Evolutionary conservation across 1,140 invertebrate genomes (phyloP).

Genomic region (Triops cancriformis): DNA sequence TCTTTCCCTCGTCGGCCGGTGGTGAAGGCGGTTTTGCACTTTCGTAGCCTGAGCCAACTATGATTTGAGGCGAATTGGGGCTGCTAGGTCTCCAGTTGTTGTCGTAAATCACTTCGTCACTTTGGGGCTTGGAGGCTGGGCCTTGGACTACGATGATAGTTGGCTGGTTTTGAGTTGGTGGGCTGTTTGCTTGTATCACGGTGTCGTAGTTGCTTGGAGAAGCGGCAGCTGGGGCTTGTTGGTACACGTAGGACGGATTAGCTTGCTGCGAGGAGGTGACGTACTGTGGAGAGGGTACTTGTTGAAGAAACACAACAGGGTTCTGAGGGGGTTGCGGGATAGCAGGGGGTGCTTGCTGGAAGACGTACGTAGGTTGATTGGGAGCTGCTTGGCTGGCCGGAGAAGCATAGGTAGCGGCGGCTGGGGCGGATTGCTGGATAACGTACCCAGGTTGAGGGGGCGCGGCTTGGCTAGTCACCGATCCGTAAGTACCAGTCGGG

Average conservation of each 20-base stretch:
- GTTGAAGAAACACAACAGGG: constrained; percentile 7
- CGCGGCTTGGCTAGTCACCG: neutral
- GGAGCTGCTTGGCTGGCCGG: neutral
- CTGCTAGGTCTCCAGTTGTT: neutral
- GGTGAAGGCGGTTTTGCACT: neutral
- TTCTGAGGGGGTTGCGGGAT: neutral
- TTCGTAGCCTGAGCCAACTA: neutral
- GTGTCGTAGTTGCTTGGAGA: neutral
- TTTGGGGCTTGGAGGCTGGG: neutral
- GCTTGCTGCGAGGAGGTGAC: neutral
- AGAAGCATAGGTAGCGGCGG: neutral
- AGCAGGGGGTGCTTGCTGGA: constrained; percentile 1
- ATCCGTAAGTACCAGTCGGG: neutral
- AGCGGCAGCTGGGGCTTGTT: neutral
- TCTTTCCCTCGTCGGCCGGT: neutral
- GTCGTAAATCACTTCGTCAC: neutral
- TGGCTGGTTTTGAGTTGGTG: neutral
- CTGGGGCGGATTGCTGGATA: constrained; percentile 2
- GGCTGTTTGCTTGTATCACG: neutral
- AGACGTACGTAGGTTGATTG: neutral
- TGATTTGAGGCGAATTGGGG: neutral
- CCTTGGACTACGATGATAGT: neutral
- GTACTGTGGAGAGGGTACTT: neutral
- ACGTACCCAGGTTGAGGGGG: neutral
- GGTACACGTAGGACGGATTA: neutral